These are phyloP conservation scores for Lota lota DNA, from an alignment of 2,113 vertebrate genomes.

Conservation along the genomic window DNA sequence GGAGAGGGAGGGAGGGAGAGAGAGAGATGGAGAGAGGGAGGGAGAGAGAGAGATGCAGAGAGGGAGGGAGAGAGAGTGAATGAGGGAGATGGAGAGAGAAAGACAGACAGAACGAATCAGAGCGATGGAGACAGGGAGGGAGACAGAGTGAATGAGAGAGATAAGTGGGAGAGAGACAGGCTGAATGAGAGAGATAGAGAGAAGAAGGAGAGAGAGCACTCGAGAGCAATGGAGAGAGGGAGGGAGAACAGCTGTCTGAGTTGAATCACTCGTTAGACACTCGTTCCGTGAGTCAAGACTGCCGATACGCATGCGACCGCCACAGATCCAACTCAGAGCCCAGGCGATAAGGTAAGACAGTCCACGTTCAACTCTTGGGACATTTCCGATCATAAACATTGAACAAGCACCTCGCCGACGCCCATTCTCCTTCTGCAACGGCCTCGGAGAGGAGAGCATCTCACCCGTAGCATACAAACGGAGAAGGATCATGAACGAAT, in stretches of 20 bases:
- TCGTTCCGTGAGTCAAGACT: slow-evolving; percentile 9
- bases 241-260: slow-evolving; percentile 56
- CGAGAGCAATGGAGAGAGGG: no score
- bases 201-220: slow-evolving; percentile 47
- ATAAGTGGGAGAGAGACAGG: slow-evolving; percentile 24
- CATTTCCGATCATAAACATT: slow-evolving; percentile 39
- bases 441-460: slow-evolving; percentile 25
- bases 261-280: slow-evolving; percentile 8
- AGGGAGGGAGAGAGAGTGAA: no score
- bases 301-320: slow-evolving; percentile 37
- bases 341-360: slow-evolving; percentile 29
- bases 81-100: not conserved
- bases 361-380: slow-evolving; percentile 34
- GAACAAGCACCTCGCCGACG: slow-evolving; percentile 22
- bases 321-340: slow-evolving; percentile 14
- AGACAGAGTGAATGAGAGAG: slow-evolving; percentile 32
- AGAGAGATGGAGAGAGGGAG: slow-evolving; percentile 21
- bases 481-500: slow-evolving; percentile 67
- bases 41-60: slow-evolving; percentile 13
- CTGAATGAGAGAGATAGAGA: slow-evolving; percentile 8
- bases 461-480: slow-evolving; percentile 16
- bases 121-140: not conserved
- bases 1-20: no score
- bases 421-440: slow-evolving; percentile 33
- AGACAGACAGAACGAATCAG: not conserved